Conservation (phyloP, 2,888 invertebrate species). For the Monochamus alternatus region DNA sequence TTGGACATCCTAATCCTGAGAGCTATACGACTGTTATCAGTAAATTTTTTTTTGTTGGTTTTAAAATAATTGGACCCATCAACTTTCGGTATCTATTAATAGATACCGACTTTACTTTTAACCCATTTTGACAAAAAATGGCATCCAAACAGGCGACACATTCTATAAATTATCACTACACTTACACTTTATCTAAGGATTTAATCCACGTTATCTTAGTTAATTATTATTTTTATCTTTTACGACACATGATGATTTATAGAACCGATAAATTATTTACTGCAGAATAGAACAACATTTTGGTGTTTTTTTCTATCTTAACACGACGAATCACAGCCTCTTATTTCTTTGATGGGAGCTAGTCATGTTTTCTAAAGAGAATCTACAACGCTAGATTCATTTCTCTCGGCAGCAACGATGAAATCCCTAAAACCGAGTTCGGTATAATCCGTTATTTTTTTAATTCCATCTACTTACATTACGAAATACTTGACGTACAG, state of each 20-base stretch:
- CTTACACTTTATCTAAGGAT: not conserved
- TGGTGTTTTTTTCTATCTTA: constrained; percentile 14
- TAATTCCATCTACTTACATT: constrained; percentile 56
- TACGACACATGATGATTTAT: not conserved
- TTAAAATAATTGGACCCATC: too few species aligned
- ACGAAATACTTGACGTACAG: constrained; percentile 61
- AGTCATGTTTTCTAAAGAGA: constrained; percentile 10
- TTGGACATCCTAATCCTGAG: too few species aligned
- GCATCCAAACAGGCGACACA: not conserved
- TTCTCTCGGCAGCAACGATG: constrained; percentile 19
- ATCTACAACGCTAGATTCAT: not conserved
- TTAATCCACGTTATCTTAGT: not conserved
- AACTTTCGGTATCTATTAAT: too few species aligned
- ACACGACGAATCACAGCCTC: constrained; percentile 48
- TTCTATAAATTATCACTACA: not conserved
- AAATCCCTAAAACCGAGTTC: constrained; percentile 45
- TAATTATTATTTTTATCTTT: not conserved
- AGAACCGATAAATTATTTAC: not conserved
- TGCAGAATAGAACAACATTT: constrained; percentile 14
- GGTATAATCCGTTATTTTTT: not conserved
- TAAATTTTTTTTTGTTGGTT: too few species aligned
- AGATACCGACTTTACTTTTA: not conserved
- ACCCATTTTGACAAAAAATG: not conserved
- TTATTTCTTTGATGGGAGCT: constrained; percentile 51
- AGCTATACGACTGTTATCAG: too few species aligned